Evolutionary conservation across 2,113 vertebrate species (phyloP).

Genomic region (Lepus timidus): DNA sequence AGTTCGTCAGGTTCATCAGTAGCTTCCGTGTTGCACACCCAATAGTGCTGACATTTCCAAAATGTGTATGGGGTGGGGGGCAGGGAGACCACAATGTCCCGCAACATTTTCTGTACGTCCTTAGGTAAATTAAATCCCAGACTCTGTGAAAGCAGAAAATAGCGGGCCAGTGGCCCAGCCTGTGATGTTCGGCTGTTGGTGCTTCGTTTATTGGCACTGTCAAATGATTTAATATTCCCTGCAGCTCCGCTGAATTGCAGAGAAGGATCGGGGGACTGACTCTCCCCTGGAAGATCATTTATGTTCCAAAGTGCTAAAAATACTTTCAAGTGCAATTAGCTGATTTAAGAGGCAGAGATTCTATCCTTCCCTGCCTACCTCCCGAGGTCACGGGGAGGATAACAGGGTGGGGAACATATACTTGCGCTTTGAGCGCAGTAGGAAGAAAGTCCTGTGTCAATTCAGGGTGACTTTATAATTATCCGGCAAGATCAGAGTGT

Average conservation of each 20-base stretch:
- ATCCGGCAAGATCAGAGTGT: not conserved
- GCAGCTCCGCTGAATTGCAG: slow-evolving; percentile 30
- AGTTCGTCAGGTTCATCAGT: not conserved
- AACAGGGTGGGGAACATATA: not conserved
- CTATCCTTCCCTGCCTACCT: not conserved
- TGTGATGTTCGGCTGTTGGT: not conserved
- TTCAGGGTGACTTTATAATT: not conserved
- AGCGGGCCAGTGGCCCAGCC: not conserved
- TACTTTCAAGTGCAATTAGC: slow-evolving; percentile 19
- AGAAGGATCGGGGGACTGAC: slow-evolving; percentile 66
- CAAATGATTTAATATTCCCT: not conserved
- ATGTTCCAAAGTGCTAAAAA: slow-evolving; percentile 63
- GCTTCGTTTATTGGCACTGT: not conserved
- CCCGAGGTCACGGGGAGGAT: not conserved
- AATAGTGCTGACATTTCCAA: not conserved
- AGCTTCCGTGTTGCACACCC: fast-evolving
- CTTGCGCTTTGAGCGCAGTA: not conserved
- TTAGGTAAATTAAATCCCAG: not conserved
- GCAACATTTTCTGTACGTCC: not conserved
- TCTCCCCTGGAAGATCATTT: slow-evolving; percentile 66
- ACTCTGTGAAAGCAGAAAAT: not conserved
- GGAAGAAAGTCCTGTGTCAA: not conserved
- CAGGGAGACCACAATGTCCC: too few relatives aligned
- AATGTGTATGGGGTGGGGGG: not conserved
- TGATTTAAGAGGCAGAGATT: slow-evolving; percentile 27